These are phyloP conservation scores for Parauchenoglanis punctatus DNA, from an alignment of 2,797 vertebrate species.

Conservation along the genomic window DNA sequence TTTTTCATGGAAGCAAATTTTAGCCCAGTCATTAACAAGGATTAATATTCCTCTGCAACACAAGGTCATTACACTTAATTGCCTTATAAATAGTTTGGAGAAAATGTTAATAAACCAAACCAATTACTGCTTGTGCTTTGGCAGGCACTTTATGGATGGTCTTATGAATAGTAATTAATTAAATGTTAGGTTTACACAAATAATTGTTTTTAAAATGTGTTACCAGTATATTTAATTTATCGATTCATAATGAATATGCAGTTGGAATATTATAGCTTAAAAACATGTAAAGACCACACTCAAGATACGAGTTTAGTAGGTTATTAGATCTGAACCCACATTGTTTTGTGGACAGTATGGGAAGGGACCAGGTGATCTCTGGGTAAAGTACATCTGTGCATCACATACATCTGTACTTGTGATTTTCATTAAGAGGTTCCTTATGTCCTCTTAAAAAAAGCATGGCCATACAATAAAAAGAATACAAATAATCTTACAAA, in stretches of 20 bases:
- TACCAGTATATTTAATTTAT: conserved; percentile 6
- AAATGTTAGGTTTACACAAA: not conserved
- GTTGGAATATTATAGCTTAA: not conserved
- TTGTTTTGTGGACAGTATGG: not conserved
- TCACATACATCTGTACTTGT: not conserved
- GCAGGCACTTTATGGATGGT: not conserved
- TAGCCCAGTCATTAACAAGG: conserved; percentile 54
- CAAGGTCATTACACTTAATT: conserved; percentile 48
- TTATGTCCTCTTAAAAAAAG: not conserved
- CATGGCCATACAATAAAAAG: not conserved
- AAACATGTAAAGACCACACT: not conserved
- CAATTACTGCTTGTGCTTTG: conserved; percentile 1
- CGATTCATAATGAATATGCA: not conserved
- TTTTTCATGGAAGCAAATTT: conserved; percentile 37
- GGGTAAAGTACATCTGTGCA: no score
- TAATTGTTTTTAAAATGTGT: not conserved
- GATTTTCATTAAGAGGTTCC: not conserved
- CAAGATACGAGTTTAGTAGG: not conserved
- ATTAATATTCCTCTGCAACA: conserved; percentile 60
- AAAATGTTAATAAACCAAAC: conserved; percentile 24
- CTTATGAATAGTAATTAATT: not conserved
- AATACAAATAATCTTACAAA: not conserved
- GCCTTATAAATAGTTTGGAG: conserved; percentile 43
- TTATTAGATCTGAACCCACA: not conserved
- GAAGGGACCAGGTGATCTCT: not conserved